Conservation (phyloP, 2,888 invertebrate species). For the Thera obeliscata region DNA sequence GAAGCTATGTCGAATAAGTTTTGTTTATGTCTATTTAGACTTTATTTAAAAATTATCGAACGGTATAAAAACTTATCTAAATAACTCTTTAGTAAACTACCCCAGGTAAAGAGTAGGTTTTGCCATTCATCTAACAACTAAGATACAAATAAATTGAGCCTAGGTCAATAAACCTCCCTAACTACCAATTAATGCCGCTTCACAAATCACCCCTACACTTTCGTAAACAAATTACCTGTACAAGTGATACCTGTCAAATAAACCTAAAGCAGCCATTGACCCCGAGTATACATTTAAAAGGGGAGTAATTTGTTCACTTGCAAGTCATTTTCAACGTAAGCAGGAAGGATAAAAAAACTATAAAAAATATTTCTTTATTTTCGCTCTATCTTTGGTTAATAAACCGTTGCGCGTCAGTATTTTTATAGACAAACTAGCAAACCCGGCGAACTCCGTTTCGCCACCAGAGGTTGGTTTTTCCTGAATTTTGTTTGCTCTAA, state of each 20-base stretch:
- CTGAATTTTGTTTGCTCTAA: too few species aligned
- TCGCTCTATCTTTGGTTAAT: not conserved
- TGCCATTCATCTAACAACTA: not conserved
- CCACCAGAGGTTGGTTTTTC: too few species aligned
- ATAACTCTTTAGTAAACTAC: too few species aligned
- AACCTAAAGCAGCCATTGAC: slow-evolving; percentile 34
- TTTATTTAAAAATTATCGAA: too few species aligned
- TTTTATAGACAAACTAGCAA: too few species aligned
- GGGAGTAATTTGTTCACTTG: slow-evolving; percentile 28
- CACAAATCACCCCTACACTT: slow-evolving; percentile 15
- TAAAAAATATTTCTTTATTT: not conserved
- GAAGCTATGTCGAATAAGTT: too few species aligned
- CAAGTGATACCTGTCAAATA: slow-evolving; percentile 35
- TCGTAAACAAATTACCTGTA: slow-evolving; percentile 27
- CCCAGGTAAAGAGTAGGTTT: too few species aligned
- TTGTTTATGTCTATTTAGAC: too few species aligned
- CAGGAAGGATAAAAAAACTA: not conserved
- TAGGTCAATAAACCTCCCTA: slow-evolving; percentile 2
- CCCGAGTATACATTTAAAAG: slow-evolving; percentile 19
- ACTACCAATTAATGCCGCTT: slow-evolving; percentile 13
- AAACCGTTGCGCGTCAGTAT: too few species aligned
- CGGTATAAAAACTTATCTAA: too few species aligned
- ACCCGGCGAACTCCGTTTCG: too few species aligned
- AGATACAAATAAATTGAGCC: slow-evolving; percentile 2
- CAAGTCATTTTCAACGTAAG: slow-evolving; percentile 15